Evolutionary conservation across 2,888 invertebrate genomes (phyloP).

Genomic region (Nomada goodeniana): DNA sequence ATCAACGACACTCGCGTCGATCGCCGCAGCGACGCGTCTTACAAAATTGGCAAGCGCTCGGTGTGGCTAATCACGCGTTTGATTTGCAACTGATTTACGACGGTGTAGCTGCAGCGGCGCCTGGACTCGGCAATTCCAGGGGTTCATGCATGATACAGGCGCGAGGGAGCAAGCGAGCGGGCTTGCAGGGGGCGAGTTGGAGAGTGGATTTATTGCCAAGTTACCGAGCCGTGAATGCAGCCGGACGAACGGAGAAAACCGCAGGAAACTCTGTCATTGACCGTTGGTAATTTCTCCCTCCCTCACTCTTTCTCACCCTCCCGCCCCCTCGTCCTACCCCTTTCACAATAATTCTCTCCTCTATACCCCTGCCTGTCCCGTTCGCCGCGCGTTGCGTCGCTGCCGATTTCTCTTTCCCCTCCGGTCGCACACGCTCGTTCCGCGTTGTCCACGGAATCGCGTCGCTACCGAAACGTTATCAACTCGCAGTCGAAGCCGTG

Average conservation of each 20-base stretch:
- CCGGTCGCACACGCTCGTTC: slow-evolving; percentile 17
- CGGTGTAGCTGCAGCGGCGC: slow-evolving; percentile 65
- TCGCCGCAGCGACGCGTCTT: slow-evolving; percentile 41
- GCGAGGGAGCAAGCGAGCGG: slow-evolving; percentile 52
- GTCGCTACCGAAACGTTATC: slow-evolving; percentile 65
- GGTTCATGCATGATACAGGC: slow-evolving; percentile 40
- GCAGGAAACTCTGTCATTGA: slow-evolving; percentile 76
- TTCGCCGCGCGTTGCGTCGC: neutral
- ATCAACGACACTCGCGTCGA: neutral
- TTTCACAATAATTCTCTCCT: slow-evolving; percentile 25
- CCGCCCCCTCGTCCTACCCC: neutral
- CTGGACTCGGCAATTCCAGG: slow-evolving; percentile 62
- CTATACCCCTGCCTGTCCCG: neutral
- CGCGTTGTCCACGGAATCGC: slow-evolving; percentile 38
- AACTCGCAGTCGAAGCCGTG: slow-evolving; percentile 65
- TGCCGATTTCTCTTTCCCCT: slow-evolving; percentile 25
- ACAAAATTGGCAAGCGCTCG: slow-evolving; percentile 32
- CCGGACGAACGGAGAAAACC: slow-evolving; percentile 76
- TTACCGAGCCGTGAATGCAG: slow-evolving; percentile 74
- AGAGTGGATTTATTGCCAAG: slow-evolving; percentile 74
- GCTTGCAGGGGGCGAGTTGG: slow-evolving; percentile 45
- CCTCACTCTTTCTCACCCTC: slow-evolving; percentile 14
- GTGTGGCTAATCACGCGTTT: slow-evolving; percentile 75
- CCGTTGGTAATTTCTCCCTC: slow-evolving; percentile 72
- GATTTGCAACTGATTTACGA: slow-evolving; percentile 77